These are phyloP conservation scores for Pseudochromis fuscus DNA, from an alignment of 2,797 vertebrate species.

Conservation along the genomic window DNA sequence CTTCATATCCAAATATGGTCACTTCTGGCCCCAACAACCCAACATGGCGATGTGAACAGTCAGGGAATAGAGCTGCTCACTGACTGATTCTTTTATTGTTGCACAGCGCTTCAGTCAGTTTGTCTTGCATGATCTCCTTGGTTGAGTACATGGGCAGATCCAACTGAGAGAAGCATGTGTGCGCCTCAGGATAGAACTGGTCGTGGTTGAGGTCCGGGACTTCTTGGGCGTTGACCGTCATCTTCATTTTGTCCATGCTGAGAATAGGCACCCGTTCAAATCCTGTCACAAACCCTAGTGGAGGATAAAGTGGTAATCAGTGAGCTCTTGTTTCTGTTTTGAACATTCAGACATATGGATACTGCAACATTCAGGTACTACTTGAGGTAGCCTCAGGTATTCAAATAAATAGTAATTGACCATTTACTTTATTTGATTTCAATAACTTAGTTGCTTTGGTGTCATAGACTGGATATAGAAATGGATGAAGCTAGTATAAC, in stretches of 20 bases:
- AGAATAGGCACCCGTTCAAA: conserved; percentile 28
- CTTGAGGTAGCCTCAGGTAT: too few relatives aligned
- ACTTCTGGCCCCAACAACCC: too few relatives aligned
- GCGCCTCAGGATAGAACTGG: conserved; percentile 7
- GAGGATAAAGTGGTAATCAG: not conserved
- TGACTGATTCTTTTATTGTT: conserved; percentile 8
- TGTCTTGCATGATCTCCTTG: conserved; percentile 31
- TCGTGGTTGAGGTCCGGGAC: rapidly evolving
- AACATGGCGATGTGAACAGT: too few relatives aligned
- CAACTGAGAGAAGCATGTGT: not conserved
- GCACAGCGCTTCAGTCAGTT: conserved; percentile 22
- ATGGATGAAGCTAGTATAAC: too few relatives aligned
- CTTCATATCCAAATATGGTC: too few relatives aligned
- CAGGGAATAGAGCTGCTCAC: rapidly evolving
- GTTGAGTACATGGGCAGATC: conserved; percentile 9
- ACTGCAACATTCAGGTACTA: too few relatives aligned
- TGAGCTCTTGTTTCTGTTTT: too few relatives aligned
- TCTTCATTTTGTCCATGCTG: conserved; percentile 3
- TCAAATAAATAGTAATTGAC: too few relatives aligned
- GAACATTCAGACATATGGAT: too few relatives aligned
- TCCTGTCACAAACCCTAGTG: conserved; percentile 38
- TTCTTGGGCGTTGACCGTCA: rapidly evolving
- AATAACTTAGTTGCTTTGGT: too few relatives aligned
- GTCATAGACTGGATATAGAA: too few relatives aligned
- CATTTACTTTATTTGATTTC: too few relatives aligned